These are phyloP conservation scores for Tenthredo livida DNA, from an alignment of 2,888 invertebrate genomes.

Conservation along the genomic window DNA sequence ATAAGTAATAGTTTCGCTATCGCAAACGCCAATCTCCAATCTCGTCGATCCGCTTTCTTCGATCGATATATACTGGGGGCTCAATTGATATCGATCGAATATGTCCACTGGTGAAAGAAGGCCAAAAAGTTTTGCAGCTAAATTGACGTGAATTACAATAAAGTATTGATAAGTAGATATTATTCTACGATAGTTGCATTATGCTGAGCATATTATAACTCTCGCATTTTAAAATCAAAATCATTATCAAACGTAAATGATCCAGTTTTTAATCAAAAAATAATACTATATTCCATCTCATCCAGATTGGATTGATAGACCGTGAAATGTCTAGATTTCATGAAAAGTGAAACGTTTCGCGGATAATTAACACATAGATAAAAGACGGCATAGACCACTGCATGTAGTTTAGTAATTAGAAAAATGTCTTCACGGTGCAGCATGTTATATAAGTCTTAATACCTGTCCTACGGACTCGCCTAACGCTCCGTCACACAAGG, in stretches of 20 bases:
- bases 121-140: neutral
- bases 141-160: constrained; percentile 32
- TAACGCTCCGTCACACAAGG: neutral
- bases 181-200: neutral
- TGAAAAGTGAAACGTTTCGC: neutral
- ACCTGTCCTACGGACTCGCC: neutral
- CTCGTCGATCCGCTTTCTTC: constrained; percentile 47
- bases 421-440: neutral
- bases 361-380: neutral
- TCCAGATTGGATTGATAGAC: neutral
- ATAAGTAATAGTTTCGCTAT: constrained; percentile 49
- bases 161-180: neutral
- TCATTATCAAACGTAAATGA: neutral
- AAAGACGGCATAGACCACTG: too few species aligned
- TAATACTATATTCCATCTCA: neutral
- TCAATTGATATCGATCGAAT: neutral
- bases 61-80: constrained; percentile 38
- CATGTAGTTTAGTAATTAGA: neutral
- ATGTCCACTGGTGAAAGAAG: constrained; percentile 7
- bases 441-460: neutral
- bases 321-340: neutral
- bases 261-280: neutral
- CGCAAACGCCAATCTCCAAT: constrained; percentile 38
- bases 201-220: neutral
- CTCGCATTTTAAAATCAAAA: neutral